These are phyloP conservation scores for Eospalax fontanierii DNA, from an alignment of 2,797 vertebrate species.

Conservation along the genomic window DNA sequence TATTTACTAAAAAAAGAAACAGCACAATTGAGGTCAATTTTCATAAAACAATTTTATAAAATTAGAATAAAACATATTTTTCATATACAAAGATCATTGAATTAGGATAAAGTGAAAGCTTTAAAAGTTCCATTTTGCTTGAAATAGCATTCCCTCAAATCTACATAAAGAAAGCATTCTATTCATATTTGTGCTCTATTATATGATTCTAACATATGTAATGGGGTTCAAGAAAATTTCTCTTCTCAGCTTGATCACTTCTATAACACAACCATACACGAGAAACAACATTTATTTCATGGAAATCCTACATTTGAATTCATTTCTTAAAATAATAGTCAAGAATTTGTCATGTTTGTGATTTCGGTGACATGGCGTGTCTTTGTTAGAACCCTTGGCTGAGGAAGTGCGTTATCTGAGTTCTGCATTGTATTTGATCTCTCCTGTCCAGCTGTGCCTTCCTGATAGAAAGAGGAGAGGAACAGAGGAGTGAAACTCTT, in stretches of 20 bases:
- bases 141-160: background rate
- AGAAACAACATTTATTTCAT: background rate
- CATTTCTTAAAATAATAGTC: constrained; percentile 32
- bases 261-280: background rate
- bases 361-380: background rate
- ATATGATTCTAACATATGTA: background rate
- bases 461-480: background rate
- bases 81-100: background rate
- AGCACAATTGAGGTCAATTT: constrained; percentile 21
- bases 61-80: background rate
- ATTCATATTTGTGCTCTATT: background rate
- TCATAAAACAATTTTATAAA: constrained; percentile 40
- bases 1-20: background rate
- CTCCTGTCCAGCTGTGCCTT: background rate
- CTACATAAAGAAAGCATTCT: background rate
- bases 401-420: constrained; percentile 13
- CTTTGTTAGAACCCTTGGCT: background rate
- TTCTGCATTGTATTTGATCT: constrained; percentile 4
- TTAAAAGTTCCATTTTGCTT: background rate
- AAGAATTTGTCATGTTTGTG: constrained; percentile 18
- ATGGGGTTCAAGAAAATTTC: background rate
- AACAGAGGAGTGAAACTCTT: background rate
- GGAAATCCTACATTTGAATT: background rate
- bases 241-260: background rate
- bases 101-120: background rate